Evolutionary conservation across 1,140 invertebrate species (phyloP).

Genomic region (Frieseomelitta varia): DNA sequence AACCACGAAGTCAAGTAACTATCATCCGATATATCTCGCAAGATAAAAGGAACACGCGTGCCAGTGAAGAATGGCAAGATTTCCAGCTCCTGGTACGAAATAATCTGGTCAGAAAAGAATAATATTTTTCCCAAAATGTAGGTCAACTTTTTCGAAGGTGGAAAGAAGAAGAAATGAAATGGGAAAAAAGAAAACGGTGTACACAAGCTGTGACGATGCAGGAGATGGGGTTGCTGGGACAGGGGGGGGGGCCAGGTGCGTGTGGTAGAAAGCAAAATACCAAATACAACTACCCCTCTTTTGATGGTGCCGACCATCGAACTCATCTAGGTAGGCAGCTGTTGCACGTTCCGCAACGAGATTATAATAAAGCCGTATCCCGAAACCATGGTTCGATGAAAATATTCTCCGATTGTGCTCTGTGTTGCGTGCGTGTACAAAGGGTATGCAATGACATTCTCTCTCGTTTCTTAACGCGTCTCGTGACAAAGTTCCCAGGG

Average conservation of each 20-base stretch:
- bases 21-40: too few species aligned
- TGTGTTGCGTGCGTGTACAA: not conserved
- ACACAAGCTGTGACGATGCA: not conserved
- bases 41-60: too few species aligned
- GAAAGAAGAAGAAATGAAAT: not conserved
- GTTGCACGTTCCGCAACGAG: constrained; percentile 50
- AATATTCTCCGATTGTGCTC: not conserved
- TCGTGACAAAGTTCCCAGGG: not conserved
- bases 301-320: constrained; percentile 1
- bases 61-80: not conserved
- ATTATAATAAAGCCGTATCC: constrained; percentile 31
- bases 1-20: too few species aligned
- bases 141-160: not conserved
- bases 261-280: constrained; percentile 24
- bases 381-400: constrained; percentile 16
- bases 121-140: not conserved
- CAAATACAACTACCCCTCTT: constrained; percentile 6
- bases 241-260: constrained; percentile 29
- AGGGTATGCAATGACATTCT: not conserved
- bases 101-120: constrained; percentile 1
- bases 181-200: not conserved
- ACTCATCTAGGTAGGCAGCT: constrained; percentile 44
- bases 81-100: not conserved
- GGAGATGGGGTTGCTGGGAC: constrained; percentile 2
- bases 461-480: not conserved